phyloP scores from a whole-genome alignment of 2,888 invertebrate genomes.

The Entomobrya multifasciata region DNA sequence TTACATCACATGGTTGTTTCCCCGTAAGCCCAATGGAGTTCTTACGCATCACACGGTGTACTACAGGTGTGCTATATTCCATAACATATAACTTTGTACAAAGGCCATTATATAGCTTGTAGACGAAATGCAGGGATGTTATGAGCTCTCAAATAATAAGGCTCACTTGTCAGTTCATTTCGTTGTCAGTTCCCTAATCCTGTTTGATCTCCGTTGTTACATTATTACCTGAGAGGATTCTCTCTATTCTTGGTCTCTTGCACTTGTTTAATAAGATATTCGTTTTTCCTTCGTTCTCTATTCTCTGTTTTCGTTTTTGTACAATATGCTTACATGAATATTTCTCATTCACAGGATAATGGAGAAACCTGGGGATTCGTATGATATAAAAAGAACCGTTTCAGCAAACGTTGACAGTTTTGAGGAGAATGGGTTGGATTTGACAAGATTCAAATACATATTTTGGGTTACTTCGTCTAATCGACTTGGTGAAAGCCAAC shows the following conservation, averaged over 20 bases:
- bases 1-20: constrained; percentile 78
- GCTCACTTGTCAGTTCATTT: constrained; percentile 72
- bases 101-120: background rate
- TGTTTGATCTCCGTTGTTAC: constrained; percentile 70
- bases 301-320: background rate
- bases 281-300: background rate
- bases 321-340: background rate
- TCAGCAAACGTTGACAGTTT: constrained; percentile 72
- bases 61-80: constrained; percentile 74
- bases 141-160: constrained; percentile 63
- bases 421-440: constrained; percentile 77
- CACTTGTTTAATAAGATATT: constrained; percentile 49
- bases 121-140: constrained; percentile 7
- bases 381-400: constrained; percentile 78
- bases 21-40: constrained; percentile 76
- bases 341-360: constrained; percentile 72
- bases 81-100: background rate
- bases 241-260: constrained; percentile 1
- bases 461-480: constrained; percentile 78
- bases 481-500: constrained; percentile 77
- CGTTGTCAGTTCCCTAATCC: constrained; percentile 68
- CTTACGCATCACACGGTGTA: constrained; percentile 78
- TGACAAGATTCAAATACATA: constrained; percentile 76
- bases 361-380: constrained; percentile 76
- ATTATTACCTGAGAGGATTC: constrained; percentile 63